phyloP scores from a whole-genome alignment of 1,140 invertebrate species.

The Euura lappo region DNA sequence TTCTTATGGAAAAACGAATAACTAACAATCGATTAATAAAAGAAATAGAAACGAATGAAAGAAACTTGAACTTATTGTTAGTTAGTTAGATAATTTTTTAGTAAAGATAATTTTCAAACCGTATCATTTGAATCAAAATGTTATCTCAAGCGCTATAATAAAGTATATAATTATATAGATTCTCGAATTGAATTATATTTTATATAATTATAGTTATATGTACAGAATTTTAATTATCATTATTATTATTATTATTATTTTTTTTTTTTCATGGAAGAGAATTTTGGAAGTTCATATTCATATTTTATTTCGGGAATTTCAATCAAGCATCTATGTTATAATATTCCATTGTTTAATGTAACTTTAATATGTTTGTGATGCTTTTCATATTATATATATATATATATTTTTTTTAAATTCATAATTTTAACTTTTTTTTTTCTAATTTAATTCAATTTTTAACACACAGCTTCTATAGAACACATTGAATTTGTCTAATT shows the following conservation, averaged over 20 bases:
- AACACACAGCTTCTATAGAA: slow-evolving; percentile 4
- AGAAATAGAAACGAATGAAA: background rate
- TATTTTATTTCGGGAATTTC: background rate
- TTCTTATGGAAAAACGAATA: no score
- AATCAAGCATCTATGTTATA: background rate
- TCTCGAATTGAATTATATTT: no score
- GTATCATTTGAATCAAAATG: background rate
- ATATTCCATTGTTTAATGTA: background rate
- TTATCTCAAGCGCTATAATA: background rate
- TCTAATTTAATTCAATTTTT: slow-evolving; percentile 1
- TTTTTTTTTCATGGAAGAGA: background rate
- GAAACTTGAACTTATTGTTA: no score
- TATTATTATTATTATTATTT: background rate
- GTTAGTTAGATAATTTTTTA: no score
- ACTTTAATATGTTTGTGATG: background rate
- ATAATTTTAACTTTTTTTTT: background rate
- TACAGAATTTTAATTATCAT: background rate
- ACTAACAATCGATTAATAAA: background rate
- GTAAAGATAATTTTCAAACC: background rate
- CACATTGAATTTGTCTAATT: background rate
- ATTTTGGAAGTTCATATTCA: background rate
- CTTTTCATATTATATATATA: slow-evolving; percentile 9
- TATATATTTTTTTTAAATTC: background rate
- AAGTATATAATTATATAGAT: no score
- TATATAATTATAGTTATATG: background rate